Evolutionary conservation across 2,888 invertebrate species (phyloP).

Genomic region (Dilophus febrilis): DNA sequence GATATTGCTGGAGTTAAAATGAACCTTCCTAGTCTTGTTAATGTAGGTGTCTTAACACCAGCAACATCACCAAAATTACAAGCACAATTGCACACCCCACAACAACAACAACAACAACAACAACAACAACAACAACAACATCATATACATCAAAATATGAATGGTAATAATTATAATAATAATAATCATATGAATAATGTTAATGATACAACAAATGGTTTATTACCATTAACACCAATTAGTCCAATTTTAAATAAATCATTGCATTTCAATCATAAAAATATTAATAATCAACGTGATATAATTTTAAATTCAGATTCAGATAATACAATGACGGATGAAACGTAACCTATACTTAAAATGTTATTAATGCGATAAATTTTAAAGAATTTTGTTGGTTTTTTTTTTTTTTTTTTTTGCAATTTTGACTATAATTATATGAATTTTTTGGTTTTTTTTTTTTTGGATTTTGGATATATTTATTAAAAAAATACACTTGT

Average conservation of each 20-base stretch:
- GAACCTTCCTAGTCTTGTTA: conserved; percentile 22
- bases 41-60: conserved; percentile 35
- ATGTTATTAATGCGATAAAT: conserved; percentile 29
- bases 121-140: conserved; percentile 13
- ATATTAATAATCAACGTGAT: conserved; percentile 10
- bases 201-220: no score
- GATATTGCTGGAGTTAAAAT: conserved; percentile 5
- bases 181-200: conserved; percentile 14
- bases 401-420: no score
- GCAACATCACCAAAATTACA: conserved; percentile 32
- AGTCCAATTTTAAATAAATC: conserved; percentile 22
- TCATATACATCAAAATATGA: conserved; percentile 13
- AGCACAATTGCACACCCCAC: conserved; percentile 8
- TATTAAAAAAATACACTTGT: no score
- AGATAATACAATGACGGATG: conserved; percentile 13
- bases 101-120: conserved; percentile 22
- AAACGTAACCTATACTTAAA: conserved; percentile 33
- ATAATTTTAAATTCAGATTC: neutral
- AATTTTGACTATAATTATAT: no score
- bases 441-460: no score
- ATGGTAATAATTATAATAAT: conserved; percentile 12
- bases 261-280: conserved; percentile 11
- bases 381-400: no score
- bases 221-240: conserved; percentile 26
- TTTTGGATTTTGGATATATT: no score